These are phyloP conservation scores for Lacerta agilis DNA, from an alignment of 2,797 vertebrate species.

Conservation along the genomic window DNA sequence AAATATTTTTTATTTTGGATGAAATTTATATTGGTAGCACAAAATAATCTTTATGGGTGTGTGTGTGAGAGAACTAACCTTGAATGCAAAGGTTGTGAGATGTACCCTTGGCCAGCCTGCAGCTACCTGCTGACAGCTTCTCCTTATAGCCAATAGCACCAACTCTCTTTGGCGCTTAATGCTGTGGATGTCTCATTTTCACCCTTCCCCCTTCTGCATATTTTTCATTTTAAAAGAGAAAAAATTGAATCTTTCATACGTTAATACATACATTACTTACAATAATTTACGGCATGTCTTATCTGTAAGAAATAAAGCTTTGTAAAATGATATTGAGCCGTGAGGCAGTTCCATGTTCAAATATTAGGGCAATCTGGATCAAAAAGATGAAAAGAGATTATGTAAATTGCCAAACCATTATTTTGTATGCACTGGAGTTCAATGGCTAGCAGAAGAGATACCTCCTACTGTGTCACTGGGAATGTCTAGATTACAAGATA, in stretches of 20 bases:
- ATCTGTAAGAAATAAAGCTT: neutral
- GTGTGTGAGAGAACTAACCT: neutral
- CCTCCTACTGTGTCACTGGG: neutral
- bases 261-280: neutral
- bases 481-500: neutral
- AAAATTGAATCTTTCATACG: neutral
- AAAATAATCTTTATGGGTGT: constrained; percentile 39
- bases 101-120: constrained; percentile 36
- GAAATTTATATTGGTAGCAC: constrained; percentile 61
- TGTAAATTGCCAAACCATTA: neutral
- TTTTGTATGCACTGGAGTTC: neutral
- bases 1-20: constrained; percentile 36
- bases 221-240: constrained; percentile 14
- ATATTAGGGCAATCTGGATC: neutral
- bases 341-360: neutral
- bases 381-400: neutral
- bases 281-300: neutral
- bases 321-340: neutral
- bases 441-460: neutral
- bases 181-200: constrained; percentile 27
- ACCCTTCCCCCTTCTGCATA: neutral
- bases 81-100: constrained; percentile 56
- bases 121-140: neutral
- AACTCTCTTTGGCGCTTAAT: neutral
- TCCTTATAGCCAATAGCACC: constrained; percentile 30